Percentiles rank a stretch among this genome's conserved stretches.
Conservation (phyloP, 92 coral and sea anemone species). For the Epizoanthus ramosus region DNA sequence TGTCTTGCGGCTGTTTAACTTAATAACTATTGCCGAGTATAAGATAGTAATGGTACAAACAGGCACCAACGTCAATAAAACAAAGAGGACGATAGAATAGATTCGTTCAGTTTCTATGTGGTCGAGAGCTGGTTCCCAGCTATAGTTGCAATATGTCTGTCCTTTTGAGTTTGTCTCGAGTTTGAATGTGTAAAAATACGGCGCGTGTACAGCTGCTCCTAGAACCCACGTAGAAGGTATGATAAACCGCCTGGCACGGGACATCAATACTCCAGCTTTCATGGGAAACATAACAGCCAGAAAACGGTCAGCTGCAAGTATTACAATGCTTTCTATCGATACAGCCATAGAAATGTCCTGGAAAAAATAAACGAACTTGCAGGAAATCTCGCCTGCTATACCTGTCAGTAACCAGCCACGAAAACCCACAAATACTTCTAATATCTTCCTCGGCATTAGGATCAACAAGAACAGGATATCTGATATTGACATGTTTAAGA, state of each 20-base stretch:
- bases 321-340: constrained; percentile 58
- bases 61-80: constrained; percentile 55
- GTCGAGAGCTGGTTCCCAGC: constrained; percentile 48
- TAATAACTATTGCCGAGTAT: constrained; percentile 49
- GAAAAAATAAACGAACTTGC: constrained; percentile 52
- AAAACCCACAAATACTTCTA: constrained; percentile 16
- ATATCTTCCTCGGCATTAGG: constrained; percentile 55
- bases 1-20: constrained; percentile 42
- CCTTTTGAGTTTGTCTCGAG: neutral
- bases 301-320: constrained; percentile 62
- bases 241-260: constrained; percentile 25
- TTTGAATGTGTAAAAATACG: constrained; percentile 50
- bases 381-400: constrained; percentile 47
- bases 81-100: constrained; percentile 44
- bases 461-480: constrained; percentile 55
- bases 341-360: constrained; percentile 63
- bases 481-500: constrained; percentile 69
- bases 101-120: constrained; percentile 12
- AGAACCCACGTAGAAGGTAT: constrained; percentile 62
- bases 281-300: constrained; percentile 70
- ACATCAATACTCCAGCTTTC: constrained; percentile 46
- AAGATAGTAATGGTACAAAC: constrained; percentile 44
- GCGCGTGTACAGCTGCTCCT: constrained; percentile 42
- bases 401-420: constrained; percentile 59
- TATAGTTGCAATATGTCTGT: constrained; percentile 15